Evolutionary conservation across 2,113 vertebrate species (phyloP).

Genomic region (Pholis gunnellus): DNA sequence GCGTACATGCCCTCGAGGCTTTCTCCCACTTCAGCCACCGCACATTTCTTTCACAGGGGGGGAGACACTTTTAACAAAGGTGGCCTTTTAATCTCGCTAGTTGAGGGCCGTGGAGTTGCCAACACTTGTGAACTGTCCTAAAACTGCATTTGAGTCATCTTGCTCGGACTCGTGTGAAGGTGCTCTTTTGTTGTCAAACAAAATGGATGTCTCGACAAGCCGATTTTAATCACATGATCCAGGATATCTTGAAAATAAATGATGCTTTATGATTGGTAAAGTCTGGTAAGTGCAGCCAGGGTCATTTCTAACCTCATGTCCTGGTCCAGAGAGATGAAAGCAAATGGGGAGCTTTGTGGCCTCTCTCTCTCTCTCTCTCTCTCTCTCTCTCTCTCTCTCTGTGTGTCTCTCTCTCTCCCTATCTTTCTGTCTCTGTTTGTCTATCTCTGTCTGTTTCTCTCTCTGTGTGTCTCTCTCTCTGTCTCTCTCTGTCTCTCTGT

Average conservation of each 20-base stretch:
- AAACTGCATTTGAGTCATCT: conserved; percentile 61
- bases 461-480: no score
- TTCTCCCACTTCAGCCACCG: conserved; percentile 56
- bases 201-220: not conserved
- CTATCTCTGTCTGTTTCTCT: no score
- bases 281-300: conserved; percentile 29
- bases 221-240: not conserved
- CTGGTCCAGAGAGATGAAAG: conserved; percentile 63
- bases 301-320: conserved; percentile 24
- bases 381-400: conserved; percentile 10
- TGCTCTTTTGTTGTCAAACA: conserved; percentile 41
- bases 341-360: conserved; percentile 60
- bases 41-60: conserved; percentile 59
- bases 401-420: not conserved
- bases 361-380: conserved; percentile 14
- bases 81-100: conserved; percentile 63
- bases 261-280: conserved; percentile 1
- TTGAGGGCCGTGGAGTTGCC: conserved; percentile 39
- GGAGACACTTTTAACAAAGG: conserved; percentile 68
- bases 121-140: conserved; percentile 46
- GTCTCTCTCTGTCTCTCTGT: no score
- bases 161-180: conserved; percentile 22
- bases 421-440: no score
- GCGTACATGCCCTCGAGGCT: conserved; percentile 67
- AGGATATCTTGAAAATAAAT: not conserved